These are phyloP conservation scores for Heliconius aoede DNA, from an alignment of 2,888 invertebrate species.

Conservation along the genomic window DNA sequence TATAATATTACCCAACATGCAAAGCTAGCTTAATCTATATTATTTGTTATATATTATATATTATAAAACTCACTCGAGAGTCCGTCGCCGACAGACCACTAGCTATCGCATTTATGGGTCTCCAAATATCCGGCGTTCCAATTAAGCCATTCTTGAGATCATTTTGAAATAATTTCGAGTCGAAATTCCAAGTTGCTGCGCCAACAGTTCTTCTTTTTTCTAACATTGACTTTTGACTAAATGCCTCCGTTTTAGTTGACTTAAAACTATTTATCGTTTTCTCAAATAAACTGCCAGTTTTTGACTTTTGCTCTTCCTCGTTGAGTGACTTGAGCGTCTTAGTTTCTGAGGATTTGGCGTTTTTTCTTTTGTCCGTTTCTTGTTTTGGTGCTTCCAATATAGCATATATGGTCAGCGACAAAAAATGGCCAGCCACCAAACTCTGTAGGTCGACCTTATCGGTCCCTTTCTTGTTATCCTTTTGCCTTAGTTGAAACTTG, in stretches of 20 bases:
- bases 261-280: conserved; percentile 79
- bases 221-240: conserved; percentile 77
- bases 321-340: conserved; percentile 70
- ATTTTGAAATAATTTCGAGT: conserved; percentile 85
- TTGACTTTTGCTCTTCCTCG: conserved; percentile 77
- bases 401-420: conserved; percentile 88
- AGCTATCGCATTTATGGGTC: conserved; percentile 85
- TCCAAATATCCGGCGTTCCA: conserved; percentile 88
- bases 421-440: conserved; percentile 86
- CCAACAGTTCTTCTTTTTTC: conserved; percentile 87
- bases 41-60: background rate
- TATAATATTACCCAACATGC: background rate
- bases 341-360: conserved; percentile 64
- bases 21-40: background rate
- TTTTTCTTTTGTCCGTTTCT: conserved; percentile 69
- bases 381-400: conserved; percentile 84
- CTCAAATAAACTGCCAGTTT: conserved; percentile 75
- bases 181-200: conserved; percentile 87
- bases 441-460: conserved; percentile 82
- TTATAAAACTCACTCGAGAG: conserved; percentile 71
- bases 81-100: conserved; percentile 84
- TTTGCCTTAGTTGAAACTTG: conserved; percentile 85
- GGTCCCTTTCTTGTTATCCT: conserved; percentile 76
- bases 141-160: conserved; percentile 84
- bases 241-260: conserved; percentile 73